A percentile compares a stretch with the other conserved stretches of the same genome.
phyloP scores from a whole-genome alignment of 1,140 invertebrate genomes.

The Nasonia longicornis region DNA sequence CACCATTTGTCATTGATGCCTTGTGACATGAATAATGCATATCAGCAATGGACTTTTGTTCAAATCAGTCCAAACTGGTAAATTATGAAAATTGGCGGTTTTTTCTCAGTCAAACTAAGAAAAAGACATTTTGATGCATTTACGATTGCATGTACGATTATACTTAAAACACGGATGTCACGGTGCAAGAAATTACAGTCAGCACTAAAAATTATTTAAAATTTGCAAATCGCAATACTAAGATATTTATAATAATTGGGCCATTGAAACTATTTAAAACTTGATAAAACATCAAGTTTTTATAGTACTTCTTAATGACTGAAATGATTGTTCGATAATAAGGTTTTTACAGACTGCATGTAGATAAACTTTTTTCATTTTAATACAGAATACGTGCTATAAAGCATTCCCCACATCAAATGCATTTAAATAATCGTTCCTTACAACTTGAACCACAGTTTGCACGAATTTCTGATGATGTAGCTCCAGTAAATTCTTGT shows the following conservation, averaged over 20 bases:
- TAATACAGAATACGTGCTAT: background rate
- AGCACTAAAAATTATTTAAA: background rate
- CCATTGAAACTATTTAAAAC: background rate
- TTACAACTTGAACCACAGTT: slow-evolving; percentile 9
- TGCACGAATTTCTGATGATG: slow-evolving; percentile 1
- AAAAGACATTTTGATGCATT: background rate
- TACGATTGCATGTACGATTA: background rate
- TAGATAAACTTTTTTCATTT: slow-evolving; percentile 15
- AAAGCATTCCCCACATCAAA: background rate
- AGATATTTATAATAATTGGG: background rate
- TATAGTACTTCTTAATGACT: slow-evolving; percentile 14
- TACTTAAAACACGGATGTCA: background rate
- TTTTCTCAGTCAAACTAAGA: background rate
- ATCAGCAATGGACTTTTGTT: slow-evolving; percentile 89
- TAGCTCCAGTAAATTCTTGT: background rate
- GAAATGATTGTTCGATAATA: slow-evolving; percentile 26
- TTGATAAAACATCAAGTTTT: background rate
- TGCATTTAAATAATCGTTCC: slow-evolving; percentile 10
- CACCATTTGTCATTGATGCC: slow-evolving; percentile 81
- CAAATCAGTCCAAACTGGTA: slow-evolving; percentile 81
- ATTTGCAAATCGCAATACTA: background rate
- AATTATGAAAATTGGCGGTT: slow-evolving; percentile 49
- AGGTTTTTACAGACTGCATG: slow-evolving; percentile 5
- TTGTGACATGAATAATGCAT: slow-evolving; percentile 87
- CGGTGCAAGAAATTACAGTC: slow-evolving; percentile 5